Conservation (phyloP, 2,113 vertebrate genomes). For the Siphamia tubifer region DNA sequence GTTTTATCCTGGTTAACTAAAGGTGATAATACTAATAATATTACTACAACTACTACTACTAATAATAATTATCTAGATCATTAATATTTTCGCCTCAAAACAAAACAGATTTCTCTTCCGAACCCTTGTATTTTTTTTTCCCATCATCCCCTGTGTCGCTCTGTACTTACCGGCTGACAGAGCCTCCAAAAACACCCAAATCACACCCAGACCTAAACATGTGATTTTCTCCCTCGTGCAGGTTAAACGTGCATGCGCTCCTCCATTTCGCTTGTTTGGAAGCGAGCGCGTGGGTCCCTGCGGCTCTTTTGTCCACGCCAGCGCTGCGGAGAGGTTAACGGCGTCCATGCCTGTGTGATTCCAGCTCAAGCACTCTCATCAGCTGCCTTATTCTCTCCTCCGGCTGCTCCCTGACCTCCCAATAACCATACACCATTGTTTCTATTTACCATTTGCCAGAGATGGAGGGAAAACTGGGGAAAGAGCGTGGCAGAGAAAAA, state of each 20-base stretch:
- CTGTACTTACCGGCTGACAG: not conserved
- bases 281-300: not conserved
- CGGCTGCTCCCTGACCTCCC: conserved; percentile 78
- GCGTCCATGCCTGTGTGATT: conserved; percentile 67
- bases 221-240: not conserved
- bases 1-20: too few species aligned
- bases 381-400: conserved; percentile 71
- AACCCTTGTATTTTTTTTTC: too few species aligned
- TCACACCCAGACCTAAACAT: conserved; percentile 1
- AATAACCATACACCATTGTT: conserved; percentile 83
- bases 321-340: conserved; percentile 75
- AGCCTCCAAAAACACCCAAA: conserved; percentile 10
- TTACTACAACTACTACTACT: too few species aligned
- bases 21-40: too few species aligned
- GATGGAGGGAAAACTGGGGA: conserved; percentile 55
- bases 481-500: conserved; percentile 62
- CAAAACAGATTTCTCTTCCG: too few species aligned
- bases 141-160: too few species aligned
- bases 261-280: not conserved
- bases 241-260: not conserved
- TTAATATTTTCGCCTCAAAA: too few species aligned
- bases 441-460: conserved; percentile 78
- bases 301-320: conserved; percentile 53
- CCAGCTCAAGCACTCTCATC: conserved; percentile 79
- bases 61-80: too few species aligned